Conservation (phyloP, 2,888 invertebrate genomes). For the Pinctada fucata region DNA sequence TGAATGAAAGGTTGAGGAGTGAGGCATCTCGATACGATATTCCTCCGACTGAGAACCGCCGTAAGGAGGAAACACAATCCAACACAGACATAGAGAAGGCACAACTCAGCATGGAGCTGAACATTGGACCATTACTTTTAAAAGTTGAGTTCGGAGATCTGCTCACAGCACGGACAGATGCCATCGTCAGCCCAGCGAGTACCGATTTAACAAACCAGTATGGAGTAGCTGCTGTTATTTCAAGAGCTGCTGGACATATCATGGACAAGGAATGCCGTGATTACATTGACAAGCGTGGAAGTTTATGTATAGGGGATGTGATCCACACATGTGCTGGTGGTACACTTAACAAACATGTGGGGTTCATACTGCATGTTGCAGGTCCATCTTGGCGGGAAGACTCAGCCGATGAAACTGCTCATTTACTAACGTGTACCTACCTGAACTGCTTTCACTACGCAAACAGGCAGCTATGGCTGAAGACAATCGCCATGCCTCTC, state of each 20-base stretch:
- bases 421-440: constrained; percentile 53
- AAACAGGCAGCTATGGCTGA: constrained; percentile 47
- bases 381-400: constrained; percentile 50
- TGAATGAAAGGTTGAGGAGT: no score
- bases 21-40: no score
- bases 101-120: neutral
- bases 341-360: constrained; percentile 39
- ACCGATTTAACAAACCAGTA: constrained; percentile 38
- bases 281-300: constrained; percentile 41
- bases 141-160: constrained; percentile 47
- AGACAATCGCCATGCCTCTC: constrained; percentile 49
- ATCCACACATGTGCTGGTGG: constrained; percentile 51
- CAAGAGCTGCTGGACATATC: constrained; percentile 36
- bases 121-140: constrained; percentile 35
- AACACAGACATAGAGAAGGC: constrained; percentile 18
- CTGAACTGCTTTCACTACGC: constrained; percentile 54
- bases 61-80: no score
- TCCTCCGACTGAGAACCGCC: no score
- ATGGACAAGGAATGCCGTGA: constrained; percentile 43
- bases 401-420: constrained; percentile 41
- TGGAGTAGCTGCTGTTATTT: constrained; percentile 50
- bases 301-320: constrained; percentile 41
- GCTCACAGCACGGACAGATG: constrained; percentile 46
- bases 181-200: constrained; percentile 49
- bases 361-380: constrained; percentile 46